A percentile compares a stretch with the other conserved stretches of the same genome.
Conservation (phyloP, 1,140 invertebrate genomes). For the Ooceraea biroi region DNA sequence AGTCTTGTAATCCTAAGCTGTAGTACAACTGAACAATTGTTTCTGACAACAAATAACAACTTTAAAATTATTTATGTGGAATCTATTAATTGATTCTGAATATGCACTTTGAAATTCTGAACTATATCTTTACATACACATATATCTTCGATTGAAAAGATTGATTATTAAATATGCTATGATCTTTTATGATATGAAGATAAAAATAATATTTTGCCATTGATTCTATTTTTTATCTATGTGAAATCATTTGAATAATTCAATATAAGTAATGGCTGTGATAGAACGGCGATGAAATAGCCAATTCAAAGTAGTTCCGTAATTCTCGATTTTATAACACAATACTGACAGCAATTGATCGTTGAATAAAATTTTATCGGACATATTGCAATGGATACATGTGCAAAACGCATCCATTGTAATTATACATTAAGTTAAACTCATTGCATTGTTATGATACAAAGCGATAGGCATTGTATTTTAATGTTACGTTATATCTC, state of each 20-base stretch:
- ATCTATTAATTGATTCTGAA: background rate
- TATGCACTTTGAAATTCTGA: background rate
- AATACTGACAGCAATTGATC: background rate
- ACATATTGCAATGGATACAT: background rate
- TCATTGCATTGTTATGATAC: constrained; percentile 12
- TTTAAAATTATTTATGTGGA: background rate
- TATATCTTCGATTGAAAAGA: background rate
- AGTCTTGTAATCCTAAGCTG: background rate
- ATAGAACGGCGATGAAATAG: background rate
- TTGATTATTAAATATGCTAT: background rate
- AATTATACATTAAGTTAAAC: background rate
- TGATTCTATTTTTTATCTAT: background rate
- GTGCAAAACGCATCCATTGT: background rate
- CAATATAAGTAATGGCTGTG: no score
- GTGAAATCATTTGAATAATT: background rate
- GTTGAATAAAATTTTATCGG: background rate
- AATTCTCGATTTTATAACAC: background rate
- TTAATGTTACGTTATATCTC: constrained; percentile 32
- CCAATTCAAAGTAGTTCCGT: background rate
- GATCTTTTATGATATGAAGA: background rate
- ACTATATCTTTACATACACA: background rate
- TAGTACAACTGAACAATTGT: no score
- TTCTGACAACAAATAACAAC: background rate
- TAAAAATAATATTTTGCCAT: constrained; percentile 4
- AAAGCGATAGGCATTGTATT: constrained; percentile 12